Evolutionary conservation across 2,797 vertebrate genomes (phyloP).

Genomic region (Mormyrops boulengeri): DNA sequence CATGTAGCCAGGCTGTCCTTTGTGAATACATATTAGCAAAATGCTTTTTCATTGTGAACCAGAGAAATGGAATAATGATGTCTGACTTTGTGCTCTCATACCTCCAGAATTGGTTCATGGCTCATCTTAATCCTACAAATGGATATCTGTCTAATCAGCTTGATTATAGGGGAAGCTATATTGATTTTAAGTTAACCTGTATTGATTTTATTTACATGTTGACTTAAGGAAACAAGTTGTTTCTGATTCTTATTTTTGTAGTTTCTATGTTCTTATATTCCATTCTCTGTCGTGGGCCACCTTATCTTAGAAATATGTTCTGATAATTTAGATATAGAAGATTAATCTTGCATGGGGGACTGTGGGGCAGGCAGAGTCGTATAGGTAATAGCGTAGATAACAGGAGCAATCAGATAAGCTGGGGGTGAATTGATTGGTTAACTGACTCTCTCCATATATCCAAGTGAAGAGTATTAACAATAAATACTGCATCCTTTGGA

Average conservation of each 20-base stretch:
- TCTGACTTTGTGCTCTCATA: background rate
- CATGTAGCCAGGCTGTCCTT: background rate
- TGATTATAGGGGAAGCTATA: background rate
- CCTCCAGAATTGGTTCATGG: background rate
- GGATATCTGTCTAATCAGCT: background rate
- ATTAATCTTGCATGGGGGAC: background rate
- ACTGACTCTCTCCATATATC: background rate
- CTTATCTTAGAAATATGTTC: background rate
- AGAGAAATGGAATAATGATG: background rate
- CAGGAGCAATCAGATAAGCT: background rate
- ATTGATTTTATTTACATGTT: background rate
- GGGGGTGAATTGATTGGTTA: background rate
- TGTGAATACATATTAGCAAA: background rate
- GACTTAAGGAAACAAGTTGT: background rate
- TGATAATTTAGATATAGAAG: background rate
- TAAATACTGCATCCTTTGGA: conserved; percentile 33
- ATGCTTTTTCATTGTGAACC: background rate
- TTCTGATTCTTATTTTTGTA: background rate
- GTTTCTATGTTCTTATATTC: background rate
- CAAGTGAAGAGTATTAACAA: background rate
- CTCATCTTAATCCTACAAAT: background rate
- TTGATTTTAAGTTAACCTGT: background rate
- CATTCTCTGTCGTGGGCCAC: background rate
- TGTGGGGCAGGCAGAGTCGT: background rate
- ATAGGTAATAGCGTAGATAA: background rate